Evolutionary conservation across 1,140 invertebrate species (phyloP), one percentile per base, ranked within the genome.

Genomic region (Ganaspis sp.): DNA sequence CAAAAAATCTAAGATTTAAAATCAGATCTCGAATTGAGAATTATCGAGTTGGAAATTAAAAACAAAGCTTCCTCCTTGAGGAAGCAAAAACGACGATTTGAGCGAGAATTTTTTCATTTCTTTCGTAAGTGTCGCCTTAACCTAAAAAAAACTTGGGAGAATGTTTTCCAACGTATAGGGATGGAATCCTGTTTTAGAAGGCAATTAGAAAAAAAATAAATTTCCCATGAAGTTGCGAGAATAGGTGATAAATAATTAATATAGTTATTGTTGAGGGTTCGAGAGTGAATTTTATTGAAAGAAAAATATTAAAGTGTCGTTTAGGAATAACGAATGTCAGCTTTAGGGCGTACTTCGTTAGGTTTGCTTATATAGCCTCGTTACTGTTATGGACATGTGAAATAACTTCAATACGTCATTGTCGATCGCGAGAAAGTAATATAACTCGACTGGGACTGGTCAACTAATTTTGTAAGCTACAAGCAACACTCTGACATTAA

Each of bases 391-490:
- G 21, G 58, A 15, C 23, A 29, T 64, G 58, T 34, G 58, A 64
- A 64, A 64, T 64, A 64, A 64, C 58, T 64, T 64, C 58, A 29
- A 64, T 26, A 64, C 58, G 58, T 64, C 58, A 64, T 64, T 29
- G 58, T 64, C 58, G 58, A 64, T 64, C 26, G 58, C 58, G 58
- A 64, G 58, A 64, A 64, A 34, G 58, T 64, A 64, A 26, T 29
- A 34, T 29, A 64, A 64, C 58, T 64, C 58, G 58, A 49, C 45
- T 49, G n/a, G 12, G 23, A 26, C 58, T 64, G 58, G 58, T 64
- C 58, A 64, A 64, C 58, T 64, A 64, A 64, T 64, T 64, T 64
- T 64, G 12, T n/a, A 64, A 64, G 58, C 58, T n/a, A 64, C 23
- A 8, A 29, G 6, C 58, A 26, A 29, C 58, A 15, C 54, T 15